Evolutionary conservation across 2,797 vertebrate species (phyloP).

Genomic region (Chromis chromis): DNA sequence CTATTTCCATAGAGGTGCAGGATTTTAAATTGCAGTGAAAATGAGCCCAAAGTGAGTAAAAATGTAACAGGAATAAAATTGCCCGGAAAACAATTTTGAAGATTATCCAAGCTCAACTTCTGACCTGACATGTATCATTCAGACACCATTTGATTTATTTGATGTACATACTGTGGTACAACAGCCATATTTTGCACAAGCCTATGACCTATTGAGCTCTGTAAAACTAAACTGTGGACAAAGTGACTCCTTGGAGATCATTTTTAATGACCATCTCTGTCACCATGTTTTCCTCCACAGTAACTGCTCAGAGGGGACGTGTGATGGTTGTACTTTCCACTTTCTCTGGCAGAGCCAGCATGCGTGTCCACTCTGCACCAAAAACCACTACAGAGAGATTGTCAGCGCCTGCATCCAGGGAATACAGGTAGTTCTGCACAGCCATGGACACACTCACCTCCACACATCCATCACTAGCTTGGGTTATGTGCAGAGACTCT

Average conservation of each 20-base stretch:
- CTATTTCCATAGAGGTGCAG: too few relatives aligned
- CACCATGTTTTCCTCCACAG: slow-evolving; percentile 74
- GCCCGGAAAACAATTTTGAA: too few relatives aligned
- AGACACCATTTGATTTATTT: slow-evolving; percentile 7
- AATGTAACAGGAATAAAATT: too few relatives aligned
- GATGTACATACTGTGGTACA: not conserved
- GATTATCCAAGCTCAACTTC: slow-evolving; percentile 12
- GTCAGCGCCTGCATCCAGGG: slow-evolving; percentile 90
- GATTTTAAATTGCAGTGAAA: too few relatives aligned
- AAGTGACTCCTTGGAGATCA: slow-evolving; percentile 19
- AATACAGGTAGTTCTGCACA: slow-evolving; percentile 86
- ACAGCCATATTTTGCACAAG: slow-evolving; percentile 1
- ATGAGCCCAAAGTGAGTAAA: too few relatives aligned
- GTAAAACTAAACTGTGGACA: slow-evolving; percentile 15
- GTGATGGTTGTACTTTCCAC: slow-evolving; percentile 95
- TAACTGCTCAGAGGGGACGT: slow-evolving; percentile 93
- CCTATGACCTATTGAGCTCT: slow-evolving; percentile 13
- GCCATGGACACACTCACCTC: not conserved
- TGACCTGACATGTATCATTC: not conserved
- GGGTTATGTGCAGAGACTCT: not conserved
- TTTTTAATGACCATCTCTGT: slow-evolving; percentile 8
- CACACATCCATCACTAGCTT: not conserved
- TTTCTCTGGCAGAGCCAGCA: slow-evolving; percentile 91
- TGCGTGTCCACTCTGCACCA: slow-evolving; percentile 93
- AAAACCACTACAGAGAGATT: slow-evolving; percentile 89